phyloP scores from a whole-genome alignment of 2,888 invertebrate genomes.

The Volucella zonaria region DNA sequence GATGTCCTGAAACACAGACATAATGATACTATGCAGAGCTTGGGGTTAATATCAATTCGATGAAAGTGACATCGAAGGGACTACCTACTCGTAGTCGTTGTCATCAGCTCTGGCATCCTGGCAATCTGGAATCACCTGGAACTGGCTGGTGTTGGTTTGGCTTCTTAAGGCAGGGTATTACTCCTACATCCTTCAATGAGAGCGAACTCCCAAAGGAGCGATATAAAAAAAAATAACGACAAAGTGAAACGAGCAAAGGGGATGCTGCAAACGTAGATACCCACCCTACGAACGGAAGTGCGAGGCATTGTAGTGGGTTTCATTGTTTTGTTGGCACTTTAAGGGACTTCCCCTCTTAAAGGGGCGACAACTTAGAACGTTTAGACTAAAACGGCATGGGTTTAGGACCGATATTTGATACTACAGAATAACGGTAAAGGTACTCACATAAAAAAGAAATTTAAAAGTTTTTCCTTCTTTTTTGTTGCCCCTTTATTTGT shows the following conservation, averaged over 20 bases:
- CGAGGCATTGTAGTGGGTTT: slow-evolving; percentile 6
- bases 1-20: slow-evolving; percentile 46
- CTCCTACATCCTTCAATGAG: too few species aligned
- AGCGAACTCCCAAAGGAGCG: slow-evolving; percentile 26
- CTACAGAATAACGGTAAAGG: neutral
- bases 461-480: slow-evolving; percentile 2
- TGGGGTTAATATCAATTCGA: slow-evolving; percentile 44
- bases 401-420: slow-evolving; percentile 3
- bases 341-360: slow-evolving; percentile 11
- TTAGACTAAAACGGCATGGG: neutral
- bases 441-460: neutral
- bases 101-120: slow-evolving; percentile 30
- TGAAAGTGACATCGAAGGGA: slow-evolving; percentile 47
- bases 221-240: neutral
- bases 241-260: neutral
- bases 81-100: neutral
- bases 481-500: neutral
- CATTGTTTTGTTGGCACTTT: slow-evolving; percentile 32
- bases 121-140: slow-evolving; percentile 35
- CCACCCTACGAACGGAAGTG: too few species aligned
- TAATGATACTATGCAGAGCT: slow-evolving; percentile 16
- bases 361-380: slow-evolving; percentile 30
- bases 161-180: slow-evolving; percentile 4
- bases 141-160: slow-evolving; percentile 2
- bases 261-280: neutral